Evolutionary conservation across 2,888 invertebrate genomes (phyloP).

Genomic region (Monopis laevigella): DNA sequence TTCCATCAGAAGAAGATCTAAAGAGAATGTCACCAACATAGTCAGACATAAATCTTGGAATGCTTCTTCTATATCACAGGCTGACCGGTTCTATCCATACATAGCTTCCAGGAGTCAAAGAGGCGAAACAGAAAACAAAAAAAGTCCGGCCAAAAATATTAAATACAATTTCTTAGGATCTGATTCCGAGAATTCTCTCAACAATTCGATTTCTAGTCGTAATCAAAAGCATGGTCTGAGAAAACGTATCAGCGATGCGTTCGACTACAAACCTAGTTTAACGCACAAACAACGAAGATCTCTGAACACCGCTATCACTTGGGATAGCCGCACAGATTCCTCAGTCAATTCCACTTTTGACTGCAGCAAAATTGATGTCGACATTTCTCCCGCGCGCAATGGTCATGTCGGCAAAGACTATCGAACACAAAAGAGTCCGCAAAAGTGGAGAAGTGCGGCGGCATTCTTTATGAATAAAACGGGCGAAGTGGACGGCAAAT

Average conservation of each 20-base stretch:
- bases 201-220: constrained; percentile 32
- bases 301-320: constrained; percentile 30
- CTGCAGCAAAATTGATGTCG: constrained; percentile 31
- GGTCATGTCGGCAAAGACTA: not conserved
- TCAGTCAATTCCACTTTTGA: constrained; percentile 38
- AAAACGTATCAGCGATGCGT: constrained; percentile 41
- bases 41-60: constrained; percentile 75
- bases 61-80: constrained; percentile 49
- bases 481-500: constrained; percentile 46
- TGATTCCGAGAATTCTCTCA: constrained; percentile 34
- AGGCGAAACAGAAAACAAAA: constrained; percentile 20
- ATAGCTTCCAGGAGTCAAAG: constrained; percentile 54
- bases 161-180: constrained; percentile 19
- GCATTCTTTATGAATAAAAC: constrained; percentile 63
- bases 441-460: constrained; percentile 65
- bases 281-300: constrained; percentile 43
- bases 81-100: constrained; percentile 61
- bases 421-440: constrained; percentile 29
- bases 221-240: constrained; percentile 39
- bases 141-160: constrained; percentile 34
- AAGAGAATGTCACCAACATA: constrained; percentile 68
- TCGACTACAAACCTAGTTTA: constrained; percentile 40
- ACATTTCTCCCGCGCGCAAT: constrained; percentile 17
- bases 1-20: constrained; percentile 75
- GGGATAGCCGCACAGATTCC: constrained; percentile 40